These are phyloP conservation scores for Tyto alba DNA, from an alignment of 2,113 vertebrate species.

Conservation along the genomic window DNA sequence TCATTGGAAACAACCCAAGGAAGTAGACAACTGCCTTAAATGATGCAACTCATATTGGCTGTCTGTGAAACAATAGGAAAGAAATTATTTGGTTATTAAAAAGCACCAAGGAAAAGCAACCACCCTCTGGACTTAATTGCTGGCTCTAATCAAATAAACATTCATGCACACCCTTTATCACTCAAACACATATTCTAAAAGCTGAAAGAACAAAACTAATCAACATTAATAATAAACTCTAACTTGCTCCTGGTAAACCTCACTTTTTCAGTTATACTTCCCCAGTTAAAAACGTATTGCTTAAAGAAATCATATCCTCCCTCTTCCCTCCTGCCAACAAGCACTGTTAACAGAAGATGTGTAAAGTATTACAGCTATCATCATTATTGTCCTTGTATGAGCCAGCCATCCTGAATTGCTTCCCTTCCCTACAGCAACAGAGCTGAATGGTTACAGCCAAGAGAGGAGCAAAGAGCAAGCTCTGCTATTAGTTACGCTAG, in stretches of 20 bases:
- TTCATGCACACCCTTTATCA: not conserved
- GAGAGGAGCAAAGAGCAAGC: not conserved
- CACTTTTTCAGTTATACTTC: not conserved
- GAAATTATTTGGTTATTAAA: conserved; percentile 26
- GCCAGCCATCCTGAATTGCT: not conserved
- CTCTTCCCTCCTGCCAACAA: not conserved
- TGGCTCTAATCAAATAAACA: not conserved
- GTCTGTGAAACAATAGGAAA: not conserved
- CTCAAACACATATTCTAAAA: not conserved
- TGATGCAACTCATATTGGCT: not conserved
- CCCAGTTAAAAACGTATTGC: not conserved
- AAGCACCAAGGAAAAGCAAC: not conserved
- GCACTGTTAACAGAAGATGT: not conserved
- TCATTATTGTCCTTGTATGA: not conserved
- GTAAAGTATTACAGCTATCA: not conserved
- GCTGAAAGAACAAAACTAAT: conserved; percentile 4
- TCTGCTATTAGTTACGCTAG: not conserved
- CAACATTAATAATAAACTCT: not conserved
- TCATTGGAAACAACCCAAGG: not conserved
- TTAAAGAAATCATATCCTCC: not conserved
- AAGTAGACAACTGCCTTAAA: not conserved
- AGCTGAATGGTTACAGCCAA: not conserved
- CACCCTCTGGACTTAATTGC: not conserved
- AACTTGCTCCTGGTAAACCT: not conserved
- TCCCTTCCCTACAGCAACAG: not conserved